These are phyloP conservation scores for Sesia bembeciformis DNA, from an alignment of 2,888 invertebrate species.

Conservation along the genomic window DNA sequence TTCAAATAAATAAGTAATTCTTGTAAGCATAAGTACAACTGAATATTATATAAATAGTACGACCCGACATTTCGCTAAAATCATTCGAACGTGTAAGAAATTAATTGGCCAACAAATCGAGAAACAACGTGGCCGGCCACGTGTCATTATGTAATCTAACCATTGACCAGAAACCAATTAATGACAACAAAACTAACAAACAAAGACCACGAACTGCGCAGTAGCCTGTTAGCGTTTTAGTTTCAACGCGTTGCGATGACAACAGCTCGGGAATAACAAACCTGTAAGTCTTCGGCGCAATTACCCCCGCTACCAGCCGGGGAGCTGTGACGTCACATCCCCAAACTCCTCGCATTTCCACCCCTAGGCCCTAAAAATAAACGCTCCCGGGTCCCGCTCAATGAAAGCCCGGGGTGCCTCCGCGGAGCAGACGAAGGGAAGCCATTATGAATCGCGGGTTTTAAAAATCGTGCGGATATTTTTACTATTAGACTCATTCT, in stretches of 20 bases:
- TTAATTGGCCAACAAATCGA: too few species aligned
- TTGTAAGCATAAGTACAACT: too few species aligned
- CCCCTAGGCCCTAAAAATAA: constrained; percentile 61
- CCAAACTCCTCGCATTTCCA: constrained; percentile 23
- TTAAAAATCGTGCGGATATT: not conserved
- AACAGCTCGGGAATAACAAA: constrained; percentile 20
- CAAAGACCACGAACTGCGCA: constrained; percentile 19
- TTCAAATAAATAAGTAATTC: too few species aligned
- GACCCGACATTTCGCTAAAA: too few species aligned
- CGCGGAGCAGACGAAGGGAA: constrained; percentile 16
- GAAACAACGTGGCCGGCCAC: not conserved
- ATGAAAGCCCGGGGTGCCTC: constrained; percentile 32
- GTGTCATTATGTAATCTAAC: not conserved
- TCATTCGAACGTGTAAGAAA: too few species aligned
- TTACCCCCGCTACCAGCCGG: constrained; percentile 25
- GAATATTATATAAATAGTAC: too few species aligned
- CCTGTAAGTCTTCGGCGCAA: not conserved
- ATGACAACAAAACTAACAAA: constrained; percentile 2
- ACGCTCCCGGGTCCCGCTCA: constrained; percentile 59
- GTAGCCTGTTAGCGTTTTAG: constrained; percentile 27
- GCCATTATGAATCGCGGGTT: constrained; percentile 11
- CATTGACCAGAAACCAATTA: not conserved
- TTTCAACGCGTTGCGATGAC: constrained; percentile 22
- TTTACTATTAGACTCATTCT: too few species aligned
- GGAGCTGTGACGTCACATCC: constrained; percentile 39